Percentiles rank a stretch among this genome's conserved stretches.
phyloP scores from a whole-genome alignment of 2,113 vertebrate species.

The Smithornis capensis region DNA sequence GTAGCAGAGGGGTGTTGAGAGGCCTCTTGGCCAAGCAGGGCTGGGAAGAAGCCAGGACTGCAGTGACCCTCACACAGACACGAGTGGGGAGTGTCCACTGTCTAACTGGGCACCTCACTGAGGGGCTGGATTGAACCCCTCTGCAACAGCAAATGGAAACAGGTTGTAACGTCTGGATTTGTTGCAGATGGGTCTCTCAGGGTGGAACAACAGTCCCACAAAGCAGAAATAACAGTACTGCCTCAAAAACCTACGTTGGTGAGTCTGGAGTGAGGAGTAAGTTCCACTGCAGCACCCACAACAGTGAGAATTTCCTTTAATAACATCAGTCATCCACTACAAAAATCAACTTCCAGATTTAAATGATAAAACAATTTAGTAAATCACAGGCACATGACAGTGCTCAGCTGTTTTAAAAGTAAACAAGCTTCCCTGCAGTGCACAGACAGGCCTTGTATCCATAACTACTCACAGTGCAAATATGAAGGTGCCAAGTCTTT shows the following conservation, averaged over 20 bases:
- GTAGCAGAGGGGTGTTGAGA: not conserved
- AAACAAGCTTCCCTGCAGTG: not conserved
- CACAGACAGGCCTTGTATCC: not conserved
- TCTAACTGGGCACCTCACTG: not conserved
- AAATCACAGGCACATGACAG: not conserved
- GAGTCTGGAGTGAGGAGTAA: not conserved
- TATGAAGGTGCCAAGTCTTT: not conserved
- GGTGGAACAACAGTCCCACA: not conserved
- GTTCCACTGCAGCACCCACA: not conserved
- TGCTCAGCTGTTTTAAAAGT: not conserved
- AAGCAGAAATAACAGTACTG: not conserved
- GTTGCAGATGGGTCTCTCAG: not conserved
- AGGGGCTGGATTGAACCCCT: not conserved
- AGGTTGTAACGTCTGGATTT: not conserved
- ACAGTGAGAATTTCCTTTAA: constrained; percentile 19
- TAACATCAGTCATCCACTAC: not conserved
- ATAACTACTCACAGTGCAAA: not conserved
- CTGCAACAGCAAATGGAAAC: not conserved
- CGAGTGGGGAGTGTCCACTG: not conserved
- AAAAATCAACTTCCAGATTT: not conserved
- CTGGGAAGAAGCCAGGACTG: not conserved
- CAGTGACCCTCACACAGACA: not conserved
- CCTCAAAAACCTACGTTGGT: not conserved
- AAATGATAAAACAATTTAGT: not conserved
- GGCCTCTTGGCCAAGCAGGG: not conserved